A percentile compares a stretch with the other conserved stretches of the same genome.
Conservation (phyloP, 2,888 invertebrate genomes). For the Tetramorium bicarinatum region DNA sequence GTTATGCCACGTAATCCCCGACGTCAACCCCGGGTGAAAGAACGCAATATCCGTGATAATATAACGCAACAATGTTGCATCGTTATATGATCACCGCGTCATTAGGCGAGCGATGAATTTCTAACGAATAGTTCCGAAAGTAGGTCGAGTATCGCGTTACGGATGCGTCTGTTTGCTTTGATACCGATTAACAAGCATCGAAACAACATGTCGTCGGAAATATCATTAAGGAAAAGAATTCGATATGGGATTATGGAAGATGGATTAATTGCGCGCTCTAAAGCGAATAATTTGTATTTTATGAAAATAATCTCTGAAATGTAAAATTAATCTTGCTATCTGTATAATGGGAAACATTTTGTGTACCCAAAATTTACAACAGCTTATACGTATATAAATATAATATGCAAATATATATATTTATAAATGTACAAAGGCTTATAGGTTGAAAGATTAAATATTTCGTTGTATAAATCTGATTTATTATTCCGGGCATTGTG, state of each 20-base stretch:
- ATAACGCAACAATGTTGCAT: conserved; percentile 2
- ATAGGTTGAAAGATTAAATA: neutral
- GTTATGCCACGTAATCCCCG: conserved; percentile 16
- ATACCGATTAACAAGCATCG: conserved; percentile 3
- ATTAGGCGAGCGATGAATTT: conserved; percentile 19
- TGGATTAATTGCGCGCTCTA: neutral
- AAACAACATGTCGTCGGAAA: conserved; percentile 9
- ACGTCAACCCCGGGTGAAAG: conserved; percentile 5
- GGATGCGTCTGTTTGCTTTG: neutral
- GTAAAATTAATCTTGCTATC: conserved; percentile 8
- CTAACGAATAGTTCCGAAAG: conserved; percentile 11
- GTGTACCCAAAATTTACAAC: neutral
- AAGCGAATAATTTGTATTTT: neutral
- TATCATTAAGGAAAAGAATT: conserved; percentile 10
- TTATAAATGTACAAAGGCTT: neutral
- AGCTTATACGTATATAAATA: neutral
- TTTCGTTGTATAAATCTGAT: neutral
- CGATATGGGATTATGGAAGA: neutral
- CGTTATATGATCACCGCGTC: neutral
- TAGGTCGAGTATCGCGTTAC: conserved; percentile 10
- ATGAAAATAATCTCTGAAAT: conserved; percentile 4
- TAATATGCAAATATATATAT: neutral
- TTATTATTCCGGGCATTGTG: neutral
- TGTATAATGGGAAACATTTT: neutral
- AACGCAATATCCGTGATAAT: conserved; percentile 18